Conservation (phyloP, 2,797 vertebrate genomes). For the Chloroceryle inda region DNA sequence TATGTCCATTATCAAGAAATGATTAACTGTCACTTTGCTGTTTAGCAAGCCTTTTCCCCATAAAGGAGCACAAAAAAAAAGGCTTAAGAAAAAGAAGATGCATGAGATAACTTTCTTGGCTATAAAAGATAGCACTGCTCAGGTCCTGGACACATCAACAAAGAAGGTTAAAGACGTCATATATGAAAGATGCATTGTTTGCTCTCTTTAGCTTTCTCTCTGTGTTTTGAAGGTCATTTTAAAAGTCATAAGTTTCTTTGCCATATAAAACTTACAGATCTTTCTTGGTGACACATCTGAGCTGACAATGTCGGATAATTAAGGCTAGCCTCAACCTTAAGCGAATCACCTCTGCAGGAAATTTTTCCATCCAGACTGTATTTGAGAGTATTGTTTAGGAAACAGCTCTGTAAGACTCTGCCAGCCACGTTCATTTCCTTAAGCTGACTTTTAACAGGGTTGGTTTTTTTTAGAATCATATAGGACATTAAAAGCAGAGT, state of each 20-base stretch:
- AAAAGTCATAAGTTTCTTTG: neutral
- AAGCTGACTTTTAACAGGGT: neutral
- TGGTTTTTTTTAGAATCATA: neutral
- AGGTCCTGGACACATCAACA: neutral
- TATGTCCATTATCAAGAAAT: neutral
- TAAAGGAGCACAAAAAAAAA: neutral
- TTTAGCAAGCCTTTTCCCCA: neutral
- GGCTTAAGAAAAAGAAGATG: neutral
- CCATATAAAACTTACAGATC: neutral
- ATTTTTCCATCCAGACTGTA: neutral
- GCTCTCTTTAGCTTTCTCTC: neutral
- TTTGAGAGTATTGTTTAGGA: neutral
- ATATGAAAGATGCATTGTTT: neutral
- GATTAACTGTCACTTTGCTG: neutral
- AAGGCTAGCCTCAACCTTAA: neutral
- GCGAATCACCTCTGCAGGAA: neutral
- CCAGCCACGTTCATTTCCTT: neutral
- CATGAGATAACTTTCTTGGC: neutral
- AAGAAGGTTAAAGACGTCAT: neutral
- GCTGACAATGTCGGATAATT: neutral
- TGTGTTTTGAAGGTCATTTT: neutral
- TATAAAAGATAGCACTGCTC: neutral
- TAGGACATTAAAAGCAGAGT: neutral
- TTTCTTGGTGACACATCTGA: neutral
- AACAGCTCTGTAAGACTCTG: neutral